Evolutionary conservation across 2,888 invertebrate genomes (phyloP).

Genomic region (Andrena hattorfiana): DNA sequence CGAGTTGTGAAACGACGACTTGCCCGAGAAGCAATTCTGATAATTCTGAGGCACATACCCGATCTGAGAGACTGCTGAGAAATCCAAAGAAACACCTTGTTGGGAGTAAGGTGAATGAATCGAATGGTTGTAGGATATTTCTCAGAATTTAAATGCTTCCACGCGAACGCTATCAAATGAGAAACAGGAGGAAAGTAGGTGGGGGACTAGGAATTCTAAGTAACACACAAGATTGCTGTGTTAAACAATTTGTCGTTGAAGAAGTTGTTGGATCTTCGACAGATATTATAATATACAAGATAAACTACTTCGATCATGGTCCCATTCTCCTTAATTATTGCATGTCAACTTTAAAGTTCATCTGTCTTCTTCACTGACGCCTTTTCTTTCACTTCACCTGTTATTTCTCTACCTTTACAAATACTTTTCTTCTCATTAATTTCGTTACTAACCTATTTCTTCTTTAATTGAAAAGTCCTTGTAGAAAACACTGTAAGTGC

Average conservation of each 20-base stretch:
- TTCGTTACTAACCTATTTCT: too few species aligned
- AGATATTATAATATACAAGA: neutral
- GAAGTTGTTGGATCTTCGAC: neutral
- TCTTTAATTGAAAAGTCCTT: too few species aligned
- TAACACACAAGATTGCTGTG: conserved; percentile 17
- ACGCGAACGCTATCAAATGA: conserved; percentile 1
- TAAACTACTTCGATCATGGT: too few species aligned
- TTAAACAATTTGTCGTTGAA: conserved; percentile 25
- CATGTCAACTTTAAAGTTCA: too few species aligned
- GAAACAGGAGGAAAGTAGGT: conserved; percentile 27
- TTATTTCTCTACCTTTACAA: too few species aligned
- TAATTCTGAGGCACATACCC: neutral
- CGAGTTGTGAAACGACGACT: conserved; percentile 7
- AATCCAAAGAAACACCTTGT: neutral
- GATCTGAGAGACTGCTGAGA: neutral
- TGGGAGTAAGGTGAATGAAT: conserved; percentile 6
- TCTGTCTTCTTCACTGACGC: too few species aligned
- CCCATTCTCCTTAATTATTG: too few species aligned
- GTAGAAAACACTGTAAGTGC: too few species aligned
- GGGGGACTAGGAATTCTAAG: conserved; percentile 12
- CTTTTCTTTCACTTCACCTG: too few species aligned
- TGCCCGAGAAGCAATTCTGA: neutral
- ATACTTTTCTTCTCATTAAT: too few species aligned
- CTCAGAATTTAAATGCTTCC: conserved; percentile 23
- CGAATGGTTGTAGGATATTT: neutral